These are phyloP conservation scores for Artibeus lituratus DNA, from an alignment of 2,797 vertebrate genomes.

Conservation along the genomic window DNA sequence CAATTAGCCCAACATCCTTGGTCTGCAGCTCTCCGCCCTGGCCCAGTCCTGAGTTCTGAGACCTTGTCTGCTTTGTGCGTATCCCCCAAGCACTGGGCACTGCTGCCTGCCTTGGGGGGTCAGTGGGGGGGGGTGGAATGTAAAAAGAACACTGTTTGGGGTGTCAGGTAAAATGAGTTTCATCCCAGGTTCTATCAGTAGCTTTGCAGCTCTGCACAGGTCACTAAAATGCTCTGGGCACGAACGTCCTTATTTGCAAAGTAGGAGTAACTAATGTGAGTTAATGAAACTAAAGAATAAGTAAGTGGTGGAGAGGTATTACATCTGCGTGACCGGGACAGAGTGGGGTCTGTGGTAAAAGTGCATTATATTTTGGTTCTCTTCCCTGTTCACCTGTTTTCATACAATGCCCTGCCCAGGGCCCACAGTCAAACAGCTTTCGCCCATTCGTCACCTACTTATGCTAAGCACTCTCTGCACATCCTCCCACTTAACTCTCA, in stretches of 20 bases:
- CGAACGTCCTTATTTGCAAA: slow-evolving; percentile 4
- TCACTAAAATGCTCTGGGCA: neutral
- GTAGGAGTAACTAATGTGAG: neutral
- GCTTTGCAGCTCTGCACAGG: neutral
- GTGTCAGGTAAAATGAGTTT: neutral
- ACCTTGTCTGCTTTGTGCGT: neutral
- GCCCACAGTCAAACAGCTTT: neutral
- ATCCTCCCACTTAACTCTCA: slow-evolving; percentile 28
- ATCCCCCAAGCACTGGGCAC: neutral
- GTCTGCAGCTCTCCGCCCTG: neutral
- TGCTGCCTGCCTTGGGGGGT: neutral
- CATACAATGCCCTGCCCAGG: neutral
- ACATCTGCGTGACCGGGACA: neutral
- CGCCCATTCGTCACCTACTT: neutral
- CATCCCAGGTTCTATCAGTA: neutral
- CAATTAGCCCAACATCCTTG: neutral
- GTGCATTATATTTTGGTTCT: neutral
- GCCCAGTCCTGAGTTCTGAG: neutral
- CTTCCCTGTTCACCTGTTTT: neutral
- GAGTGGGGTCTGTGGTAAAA: neutral
- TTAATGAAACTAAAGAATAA: neutral
- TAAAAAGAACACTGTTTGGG: neutral
- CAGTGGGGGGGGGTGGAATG: too few species aligned
- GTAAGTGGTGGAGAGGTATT: neutral
- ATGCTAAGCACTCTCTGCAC: neutral